Evolutionary conservation across 2,113 vertebrate genomes (phyloP).

Genomic region (Muntiacus reevesi): DNA sequence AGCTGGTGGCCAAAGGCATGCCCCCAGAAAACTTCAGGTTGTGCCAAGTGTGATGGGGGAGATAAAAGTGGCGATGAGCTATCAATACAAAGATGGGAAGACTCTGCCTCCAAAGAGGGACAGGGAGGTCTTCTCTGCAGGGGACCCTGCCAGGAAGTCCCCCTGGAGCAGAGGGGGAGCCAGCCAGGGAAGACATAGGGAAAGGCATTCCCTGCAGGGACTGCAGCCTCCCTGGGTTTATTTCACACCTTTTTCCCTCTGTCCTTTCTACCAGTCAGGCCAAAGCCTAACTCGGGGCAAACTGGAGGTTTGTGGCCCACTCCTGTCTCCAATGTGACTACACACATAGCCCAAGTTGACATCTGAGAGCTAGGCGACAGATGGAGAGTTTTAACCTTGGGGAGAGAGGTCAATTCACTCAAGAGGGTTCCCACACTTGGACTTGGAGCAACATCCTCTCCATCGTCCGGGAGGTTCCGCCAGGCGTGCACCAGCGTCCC

Average conservation of each 20-base stretch:
- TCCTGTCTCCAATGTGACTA: not conserved
- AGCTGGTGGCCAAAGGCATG: not conserved
- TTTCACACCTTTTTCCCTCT: not conserved
- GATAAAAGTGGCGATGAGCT: not conserved
- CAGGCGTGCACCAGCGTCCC: not conserved
- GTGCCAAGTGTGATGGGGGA: not conserved
- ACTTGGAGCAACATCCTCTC: not conserved
- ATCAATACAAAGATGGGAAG: not conserved
- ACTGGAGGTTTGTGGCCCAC: not conserved
- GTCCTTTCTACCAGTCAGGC: not conserved
- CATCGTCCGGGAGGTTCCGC: accelerated
- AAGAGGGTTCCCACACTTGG: not conserved
- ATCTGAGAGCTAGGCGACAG: accelerated
- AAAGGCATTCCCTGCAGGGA: not conserved
- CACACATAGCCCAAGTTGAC: not conserved
- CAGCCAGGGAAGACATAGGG: not conserved
- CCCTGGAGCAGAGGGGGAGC: not conserved
- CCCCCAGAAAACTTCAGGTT: not conserved
- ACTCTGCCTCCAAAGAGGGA: not conserved
- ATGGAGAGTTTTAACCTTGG: conserved; percentile 10
- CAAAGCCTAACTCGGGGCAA: not conserved
- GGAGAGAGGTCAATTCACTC: not conserved
- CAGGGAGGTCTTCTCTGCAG: not conserved
- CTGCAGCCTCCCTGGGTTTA: not conserved
- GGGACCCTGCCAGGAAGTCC: not conserved